These are phyloP conservation scores for Otolemur crassicaudatus DNA, from an alignment of 2,797 vertebrate species.

Conservation along the genomic window DNA sequence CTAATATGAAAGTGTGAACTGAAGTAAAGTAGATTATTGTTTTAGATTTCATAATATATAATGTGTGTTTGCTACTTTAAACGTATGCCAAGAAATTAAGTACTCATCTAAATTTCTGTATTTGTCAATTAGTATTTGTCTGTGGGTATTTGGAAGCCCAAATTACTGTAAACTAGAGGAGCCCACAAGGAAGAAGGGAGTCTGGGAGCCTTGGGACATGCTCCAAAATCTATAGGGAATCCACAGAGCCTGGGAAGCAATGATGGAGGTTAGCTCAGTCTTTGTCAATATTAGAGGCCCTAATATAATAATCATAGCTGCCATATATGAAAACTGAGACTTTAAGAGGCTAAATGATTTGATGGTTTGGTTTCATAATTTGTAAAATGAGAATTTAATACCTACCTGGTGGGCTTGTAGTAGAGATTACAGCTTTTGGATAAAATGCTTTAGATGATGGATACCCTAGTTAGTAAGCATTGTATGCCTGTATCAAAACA, in stretches of 20 bases:
- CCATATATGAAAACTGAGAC: neutral
- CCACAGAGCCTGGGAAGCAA: neutral
- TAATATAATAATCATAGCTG: neutral
- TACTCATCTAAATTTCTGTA: neutral
- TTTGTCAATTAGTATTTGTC: neutral
- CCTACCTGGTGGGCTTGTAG: neutral
- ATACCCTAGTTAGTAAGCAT: neutral
- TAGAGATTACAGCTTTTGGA: neutral
- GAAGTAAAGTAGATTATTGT: neutral
- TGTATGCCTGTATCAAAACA: neutral
- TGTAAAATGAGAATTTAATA: neutral
- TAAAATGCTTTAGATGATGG: neutral
- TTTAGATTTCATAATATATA: neutral
- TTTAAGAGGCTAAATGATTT: neutral
- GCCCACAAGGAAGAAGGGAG: neutral
- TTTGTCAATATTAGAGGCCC: neutral
- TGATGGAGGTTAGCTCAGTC: neutral
- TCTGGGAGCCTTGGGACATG: neutral
- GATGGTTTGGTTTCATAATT: neutral
- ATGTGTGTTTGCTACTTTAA: neutral
- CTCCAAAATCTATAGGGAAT: neutral
- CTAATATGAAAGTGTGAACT: neutral
- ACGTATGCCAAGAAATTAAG: neutral
- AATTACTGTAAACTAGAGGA: neutral
- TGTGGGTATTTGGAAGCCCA: neutral